Conservation (phyloP, 2,888 invertebrate species). For the Drosophila ezoana region DNA sequence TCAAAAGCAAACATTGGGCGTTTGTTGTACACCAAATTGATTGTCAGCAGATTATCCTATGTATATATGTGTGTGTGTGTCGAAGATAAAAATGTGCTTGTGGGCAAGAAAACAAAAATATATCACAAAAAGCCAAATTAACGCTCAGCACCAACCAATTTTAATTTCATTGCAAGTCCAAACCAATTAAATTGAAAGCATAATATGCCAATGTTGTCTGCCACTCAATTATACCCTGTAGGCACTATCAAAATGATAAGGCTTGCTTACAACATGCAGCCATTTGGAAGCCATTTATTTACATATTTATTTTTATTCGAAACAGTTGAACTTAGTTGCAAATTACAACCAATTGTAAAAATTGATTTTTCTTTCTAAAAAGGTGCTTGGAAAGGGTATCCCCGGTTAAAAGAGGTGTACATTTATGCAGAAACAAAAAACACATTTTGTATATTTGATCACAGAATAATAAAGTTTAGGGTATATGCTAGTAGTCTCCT, state of each 20-base stretch:
- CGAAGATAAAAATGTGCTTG: neutral
- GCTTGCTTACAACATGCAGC: neutral
- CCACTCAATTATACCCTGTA: conserved; percentile 38
- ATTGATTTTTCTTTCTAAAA: too few species aligned
- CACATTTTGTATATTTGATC: too few species aligned
- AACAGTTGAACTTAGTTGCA: too few species aligned
- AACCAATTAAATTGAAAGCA: conserved; percentile 63
- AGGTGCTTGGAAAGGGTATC: too few species aligned
- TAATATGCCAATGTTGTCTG: conserved; percentile 36
- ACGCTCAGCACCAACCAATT: conserved; percentile 22
- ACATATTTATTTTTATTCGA: neutral
- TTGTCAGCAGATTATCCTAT: conserved; percentile 44
- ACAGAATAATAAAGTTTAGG: neutral
- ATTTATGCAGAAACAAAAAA: too few species aligned
- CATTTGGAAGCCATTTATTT: neutral
- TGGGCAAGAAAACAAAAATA: conserved; percentile 6
- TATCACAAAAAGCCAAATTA: conserved; percentile 21
- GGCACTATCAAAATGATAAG: too few species aligned
- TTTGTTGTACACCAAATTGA: conserved; percentile 54
- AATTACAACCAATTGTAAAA: too few species aligned
- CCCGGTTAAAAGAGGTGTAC: too few species aligned
- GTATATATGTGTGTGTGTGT: neutral
- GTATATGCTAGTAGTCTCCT: neutral
- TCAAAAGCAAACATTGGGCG: conserved; percentile 56
- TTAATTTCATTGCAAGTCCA: conserved; percentile 54